Base-by-base conservation (phyloP, 2,888 invertebrate genomes). In the Belgica antarctica region DNA sequence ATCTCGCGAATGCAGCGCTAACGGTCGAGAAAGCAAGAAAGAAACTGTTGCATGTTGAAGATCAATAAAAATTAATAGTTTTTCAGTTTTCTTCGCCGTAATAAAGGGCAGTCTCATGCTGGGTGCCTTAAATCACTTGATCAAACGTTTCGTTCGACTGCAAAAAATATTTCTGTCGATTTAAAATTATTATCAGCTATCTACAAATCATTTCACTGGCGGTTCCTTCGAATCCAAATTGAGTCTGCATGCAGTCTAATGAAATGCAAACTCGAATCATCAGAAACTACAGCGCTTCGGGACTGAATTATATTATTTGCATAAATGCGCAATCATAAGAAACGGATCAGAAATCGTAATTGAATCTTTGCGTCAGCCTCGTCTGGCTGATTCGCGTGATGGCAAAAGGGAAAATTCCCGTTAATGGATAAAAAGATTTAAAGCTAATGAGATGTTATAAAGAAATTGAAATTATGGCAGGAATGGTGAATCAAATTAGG, bases 51-150 rank as follows among this genome's bases (percentile, higher is more conserved):
- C 59, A 59, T 59, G 59, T 59, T 27, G 59, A 12, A 59, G 27
- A 59, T 59, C 59, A 59, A 59, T 59, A 59, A 59, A 59, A 59
- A 25, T 59, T 59, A 59, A 59, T 59, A 59, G 59, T 59, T n/a
- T n/a, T n/a, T n/a, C n/a, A n/a, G n/a, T n/a, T 59, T 59, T 59
- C 59, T 12, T 59, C 59, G 59, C 59, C 25, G 15, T 12, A 59
- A 59, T 27, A 22, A 27, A 27, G 59, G 25, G 12, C 15, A 59
- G 57, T 59, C 2, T 15, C 59, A 59, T 27, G 59, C 59, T 59
- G 59, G 4, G 25, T 19, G 27, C 59, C 8, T 3, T 5, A 19
- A 27, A 59, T 59, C 59, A 59, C 15, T 59, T 59, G 59, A 59
- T 59, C 3, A 59, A 5, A 59, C 10, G 8, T 17, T 22, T 52